phyloP scores from a whole-genome alignment of 2,888 invertebrate species.

The Melanotus villosus region DNA sequence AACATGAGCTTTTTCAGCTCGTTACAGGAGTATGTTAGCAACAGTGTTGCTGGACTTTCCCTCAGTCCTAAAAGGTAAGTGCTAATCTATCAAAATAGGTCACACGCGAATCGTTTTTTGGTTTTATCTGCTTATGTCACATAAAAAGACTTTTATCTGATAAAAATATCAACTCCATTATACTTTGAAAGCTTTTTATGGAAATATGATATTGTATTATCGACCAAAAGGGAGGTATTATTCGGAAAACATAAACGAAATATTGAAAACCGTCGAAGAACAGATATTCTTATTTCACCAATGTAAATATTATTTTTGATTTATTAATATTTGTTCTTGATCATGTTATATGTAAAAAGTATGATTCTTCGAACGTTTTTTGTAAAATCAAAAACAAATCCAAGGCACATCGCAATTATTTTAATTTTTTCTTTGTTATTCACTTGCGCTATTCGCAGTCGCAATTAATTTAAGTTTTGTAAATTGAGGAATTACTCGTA shows the following conservation, averaged over 20 bases:
- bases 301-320: no score
- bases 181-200: constrained; percentile 14
- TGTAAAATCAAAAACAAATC: no score
- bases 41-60: constrained; percentile 86
- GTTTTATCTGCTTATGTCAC: constrained; percentile 3
- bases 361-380: no score
- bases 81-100: neutral
- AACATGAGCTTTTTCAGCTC: constrained; percentile 90
- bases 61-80: constrained; percentile 75
- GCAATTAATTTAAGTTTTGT: no score
- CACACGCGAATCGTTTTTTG: neutral
- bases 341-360: no score
- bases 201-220: constrained; percentile 16
- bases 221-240: neutral
- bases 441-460: no score
- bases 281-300: no score
- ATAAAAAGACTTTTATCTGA: constrained; percentile 8
- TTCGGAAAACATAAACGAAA: neutral
- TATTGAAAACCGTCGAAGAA: neutral
- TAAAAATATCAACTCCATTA: constrained; percentile 9
- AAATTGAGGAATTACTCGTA: no score
- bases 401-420: no score
- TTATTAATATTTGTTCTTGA: no score
- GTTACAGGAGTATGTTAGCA: constrained; percentile 88
- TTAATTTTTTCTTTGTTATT: no score